Percentiles rank a stretch among this genome's conserved stretches.
Conservation (phyloP, 2,113 vertebrate genomes). For the Climacteris rufus region DNA sequence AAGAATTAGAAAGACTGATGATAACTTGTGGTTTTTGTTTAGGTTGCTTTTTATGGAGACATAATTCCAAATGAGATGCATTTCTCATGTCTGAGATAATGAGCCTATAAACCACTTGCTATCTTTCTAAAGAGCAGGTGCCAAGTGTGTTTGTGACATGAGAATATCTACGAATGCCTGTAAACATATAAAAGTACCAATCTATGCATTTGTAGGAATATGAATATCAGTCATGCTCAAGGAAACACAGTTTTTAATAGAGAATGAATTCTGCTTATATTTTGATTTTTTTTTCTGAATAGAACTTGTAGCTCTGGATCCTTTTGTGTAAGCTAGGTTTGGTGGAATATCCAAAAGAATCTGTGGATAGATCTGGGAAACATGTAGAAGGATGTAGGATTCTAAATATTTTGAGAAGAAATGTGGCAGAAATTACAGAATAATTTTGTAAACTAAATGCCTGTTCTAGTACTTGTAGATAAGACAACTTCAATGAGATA, state of each 20-base stretch:
- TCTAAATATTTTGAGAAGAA: neutral
- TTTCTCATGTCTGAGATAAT: neutral
- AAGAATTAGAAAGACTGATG: slow-evolving; percentile 19
- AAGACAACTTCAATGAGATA: neutral
- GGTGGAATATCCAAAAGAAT: neutral
- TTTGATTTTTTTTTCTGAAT: neutral
- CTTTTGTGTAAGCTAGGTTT: neutral
- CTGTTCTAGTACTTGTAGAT: neutral
- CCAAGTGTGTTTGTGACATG: neutral
- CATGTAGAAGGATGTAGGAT: neutral
- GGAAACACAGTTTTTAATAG: neutral
- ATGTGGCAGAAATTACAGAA: neutral
- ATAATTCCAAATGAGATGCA: neutral
- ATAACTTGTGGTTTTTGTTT: neutral
- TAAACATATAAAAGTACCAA: neutral
- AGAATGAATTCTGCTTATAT: neutral
- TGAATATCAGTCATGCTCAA: neutral
- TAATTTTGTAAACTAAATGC: neutral
- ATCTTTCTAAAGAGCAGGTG: neutral
- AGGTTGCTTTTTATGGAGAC: slow-evolving; percentile 10
- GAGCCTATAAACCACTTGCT: neutral
- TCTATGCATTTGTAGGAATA: neutral
- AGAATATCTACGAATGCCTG: neutral
- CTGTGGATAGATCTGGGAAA: neutral
- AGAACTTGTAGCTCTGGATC: neutral